Conservation (phyloP, 2,113 vertebrate genomes). For the Gasterosteus aculeatus region DNA sequence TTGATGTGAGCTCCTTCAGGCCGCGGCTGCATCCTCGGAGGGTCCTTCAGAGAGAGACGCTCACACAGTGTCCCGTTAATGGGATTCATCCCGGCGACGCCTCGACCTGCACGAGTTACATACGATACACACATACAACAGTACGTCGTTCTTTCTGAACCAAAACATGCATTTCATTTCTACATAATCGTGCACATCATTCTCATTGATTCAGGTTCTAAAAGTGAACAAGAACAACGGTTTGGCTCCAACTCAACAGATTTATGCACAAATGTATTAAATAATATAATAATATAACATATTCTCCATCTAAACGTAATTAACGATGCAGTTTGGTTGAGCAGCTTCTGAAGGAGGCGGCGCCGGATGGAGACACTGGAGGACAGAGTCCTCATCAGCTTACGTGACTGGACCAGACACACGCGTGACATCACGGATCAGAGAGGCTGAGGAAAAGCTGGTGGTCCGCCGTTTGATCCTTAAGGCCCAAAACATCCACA, state of each 20-base stretch:
- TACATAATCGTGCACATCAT: too few relatives aligned
- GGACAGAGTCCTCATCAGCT: not conserved
- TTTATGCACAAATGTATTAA: not conserved
- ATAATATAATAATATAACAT: not conserved
- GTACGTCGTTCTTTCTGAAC: too few relatives aligned
- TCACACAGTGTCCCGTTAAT: too few relatives aligned
- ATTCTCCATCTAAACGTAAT: not conserved
- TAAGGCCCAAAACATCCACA: not conserved
- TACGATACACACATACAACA: too few relatives aligned
- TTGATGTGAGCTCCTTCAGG: constrained; percentile 43
- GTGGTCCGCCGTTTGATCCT: not conserved
- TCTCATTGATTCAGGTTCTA: too few relatives aligned
- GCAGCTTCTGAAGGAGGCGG: not conserved
- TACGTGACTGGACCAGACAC: too few relatives aligned
- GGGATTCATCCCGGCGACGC: too few relatives aligned
- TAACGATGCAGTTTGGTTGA: not conserved
- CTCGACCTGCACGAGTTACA: too few relatives aligned
- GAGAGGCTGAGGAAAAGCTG: too few relatives aligned
- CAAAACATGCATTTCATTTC: too few relatives aligned
- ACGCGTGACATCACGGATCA: too few relatives aligned
- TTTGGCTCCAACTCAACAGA: not conserved
- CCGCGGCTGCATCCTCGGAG: constrained; percentile 5
- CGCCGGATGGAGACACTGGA: not conserved
- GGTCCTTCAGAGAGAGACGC: not conserved
- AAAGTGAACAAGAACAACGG: too few relatives aligned